phyloP scores from a whole-genome alignment of 35 echinoderm and acorn worm genomes.

The Apostichopus japonicus region DNA sequence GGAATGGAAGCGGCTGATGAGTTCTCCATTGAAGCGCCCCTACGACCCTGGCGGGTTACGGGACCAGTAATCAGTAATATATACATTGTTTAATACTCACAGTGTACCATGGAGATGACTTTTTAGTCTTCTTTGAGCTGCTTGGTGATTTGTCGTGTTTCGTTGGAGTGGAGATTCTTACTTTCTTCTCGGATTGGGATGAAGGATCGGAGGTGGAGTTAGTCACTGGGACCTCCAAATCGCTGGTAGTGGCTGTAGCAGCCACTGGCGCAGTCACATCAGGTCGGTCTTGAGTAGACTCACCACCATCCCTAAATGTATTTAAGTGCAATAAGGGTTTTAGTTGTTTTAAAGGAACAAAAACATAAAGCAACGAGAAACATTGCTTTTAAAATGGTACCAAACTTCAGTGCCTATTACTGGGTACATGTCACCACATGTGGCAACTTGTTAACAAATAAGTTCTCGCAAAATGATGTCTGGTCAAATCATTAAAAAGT shows the following conservation, averaged over 20 bases:
- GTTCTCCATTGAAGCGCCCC: too few relatives aligned
- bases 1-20: too few relatives aligned
- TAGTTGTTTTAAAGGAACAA: too few relatives aligned
- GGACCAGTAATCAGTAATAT: not conserved
- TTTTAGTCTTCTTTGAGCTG: slow-evolving; percentile 73
- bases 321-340: too few relatives aligned
- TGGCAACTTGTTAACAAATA: too few relatives aligned
- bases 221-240: not conserved
- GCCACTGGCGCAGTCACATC: not conserved
- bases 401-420: too few relatives aligned
- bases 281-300: not conserved
- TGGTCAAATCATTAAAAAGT: too few relatives aligned
- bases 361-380: too few relatives aligned
- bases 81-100: slow-evolving; percentile 67
- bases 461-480: too few relatives aligned
- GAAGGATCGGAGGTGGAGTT: not conserved
- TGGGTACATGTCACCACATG: too few relatives aligned
- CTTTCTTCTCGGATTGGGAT: slow-evolving; percentile 4
- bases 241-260: not conserved
- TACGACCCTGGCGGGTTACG: too few relatives aligned
- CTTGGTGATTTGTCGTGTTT: slow-evolving; percentile 70
- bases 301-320: not conserved
- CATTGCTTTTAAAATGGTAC: too few relatives aligned
- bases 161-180: slow-evolving; percentile 20
- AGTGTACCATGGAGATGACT: slow-evolving; percentile 83